Percentiles rank a stretch among this genome's conserved stretches.
Conservation (phyloP, 1,140 invertebrate species). For the Metopolophium dirhodum region DNA sequence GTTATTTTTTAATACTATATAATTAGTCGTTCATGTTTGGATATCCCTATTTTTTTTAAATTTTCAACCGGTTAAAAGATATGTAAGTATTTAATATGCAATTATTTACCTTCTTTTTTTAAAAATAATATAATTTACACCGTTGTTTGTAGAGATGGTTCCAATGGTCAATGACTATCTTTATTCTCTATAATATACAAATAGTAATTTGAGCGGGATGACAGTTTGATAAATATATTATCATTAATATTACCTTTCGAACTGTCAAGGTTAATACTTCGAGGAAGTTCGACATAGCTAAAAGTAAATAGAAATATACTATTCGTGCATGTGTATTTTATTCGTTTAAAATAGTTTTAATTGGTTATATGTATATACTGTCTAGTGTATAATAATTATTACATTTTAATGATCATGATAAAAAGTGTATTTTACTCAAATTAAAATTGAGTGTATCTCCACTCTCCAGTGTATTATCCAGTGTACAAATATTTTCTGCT, state of each 20-base stretch:
- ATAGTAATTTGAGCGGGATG: background rate
- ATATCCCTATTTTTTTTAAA: background rate
- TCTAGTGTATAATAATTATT: background rate
- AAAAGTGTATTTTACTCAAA: background rate
- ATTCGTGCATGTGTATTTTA: background rate
- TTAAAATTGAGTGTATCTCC: background rate
- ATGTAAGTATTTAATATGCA: background rate
- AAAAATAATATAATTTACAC: background rate
- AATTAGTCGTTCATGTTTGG: background rate
- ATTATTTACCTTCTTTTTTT: background rate
- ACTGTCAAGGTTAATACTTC: background rate
- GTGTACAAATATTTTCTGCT: background rate
- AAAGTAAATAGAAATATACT: background rate
- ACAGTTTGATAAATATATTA: conserved; percentile 12
- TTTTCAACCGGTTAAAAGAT: background rate
- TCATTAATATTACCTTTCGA: background rate
- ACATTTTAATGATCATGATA: background rate
- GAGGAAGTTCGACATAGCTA: background rate
- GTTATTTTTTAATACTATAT: background rate
- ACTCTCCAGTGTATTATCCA: background rate
- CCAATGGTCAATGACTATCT: background rate
- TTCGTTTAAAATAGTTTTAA: background rate
- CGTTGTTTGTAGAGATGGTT: background rate
- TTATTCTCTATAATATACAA: background rate
- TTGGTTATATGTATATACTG: background rate